phyloP scores from a whole-genome alignment of 2,797 vertebrate genomes.

The Masticophis lateralis region DNA sequence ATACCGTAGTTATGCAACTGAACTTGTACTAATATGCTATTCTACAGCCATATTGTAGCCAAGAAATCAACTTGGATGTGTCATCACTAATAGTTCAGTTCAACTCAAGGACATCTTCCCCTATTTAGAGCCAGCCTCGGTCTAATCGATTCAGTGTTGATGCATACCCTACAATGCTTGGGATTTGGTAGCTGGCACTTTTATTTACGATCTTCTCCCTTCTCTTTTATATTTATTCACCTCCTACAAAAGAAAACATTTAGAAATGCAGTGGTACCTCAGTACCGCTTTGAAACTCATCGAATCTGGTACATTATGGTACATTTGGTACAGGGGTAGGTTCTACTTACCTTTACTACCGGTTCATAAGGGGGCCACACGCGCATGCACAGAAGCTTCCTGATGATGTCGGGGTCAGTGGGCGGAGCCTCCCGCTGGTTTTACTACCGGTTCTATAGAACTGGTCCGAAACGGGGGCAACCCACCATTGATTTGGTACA shows the following conservation, averaged over 20 bases:
- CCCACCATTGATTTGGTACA: too few relatives aligned
- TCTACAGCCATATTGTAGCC: background rate
- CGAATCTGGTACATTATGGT: background rate
- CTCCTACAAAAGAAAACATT: background rate
- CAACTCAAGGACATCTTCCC: background rate
- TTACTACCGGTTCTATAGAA: too few relatives aligned
- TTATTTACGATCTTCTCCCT: background rate
- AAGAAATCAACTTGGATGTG: background rate
- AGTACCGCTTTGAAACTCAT: background rate
- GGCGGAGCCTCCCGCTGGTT: too few relatives aligned
- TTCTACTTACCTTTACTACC: too few relatives aligned
- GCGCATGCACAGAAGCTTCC: too few relatives aligned
- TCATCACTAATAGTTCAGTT: background rate
- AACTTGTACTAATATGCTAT: background rate
- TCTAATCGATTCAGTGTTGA: background rate
- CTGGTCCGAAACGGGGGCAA: too few relatives aligned
- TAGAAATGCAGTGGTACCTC: background rate
- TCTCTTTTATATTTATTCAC: background rate
- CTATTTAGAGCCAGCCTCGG: background rate
- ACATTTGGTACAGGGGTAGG: background rate
- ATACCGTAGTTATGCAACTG: background rate
- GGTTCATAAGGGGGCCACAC: too few relatives aligned
- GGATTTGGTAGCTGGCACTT: background rate
- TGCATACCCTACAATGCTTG: background rate
- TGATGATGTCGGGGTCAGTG: too few relatives aligned